A percentile compares a stretch with the other conserved stretches of the same genome.
Evolutionary conservation across 2,888 invertebrate genomes (phyloP).

Genomic region (Drosophila mimica): DNA sequence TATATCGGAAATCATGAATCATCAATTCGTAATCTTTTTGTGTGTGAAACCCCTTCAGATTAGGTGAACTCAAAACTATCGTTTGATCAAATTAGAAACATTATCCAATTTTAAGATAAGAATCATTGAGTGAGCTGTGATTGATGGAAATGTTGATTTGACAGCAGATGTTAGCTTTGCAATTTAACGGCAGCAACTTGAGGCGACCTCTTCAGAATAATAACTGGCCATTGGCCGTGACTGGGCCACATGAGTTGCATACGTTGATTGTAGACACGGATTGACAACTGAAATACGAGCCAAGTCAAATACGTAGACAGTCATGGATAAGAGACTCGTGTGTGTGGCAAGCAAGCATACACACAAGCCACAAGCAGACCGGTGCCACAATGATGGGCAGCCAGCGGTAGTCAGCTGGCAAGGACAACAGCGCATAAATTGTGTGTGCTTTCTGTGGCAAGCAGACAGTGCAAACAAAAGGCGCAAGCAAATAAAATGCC

Average conservation of each 20-base stretch:
- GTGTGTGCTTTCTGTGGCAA: constrained; percentile 50
- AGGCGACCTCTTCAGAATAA: constrained; percentile 4
- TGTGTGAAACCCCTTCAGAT: background rate
- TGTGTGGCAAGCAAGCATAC: constrained; percentile 14
- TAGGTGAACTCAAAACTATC: background rate
- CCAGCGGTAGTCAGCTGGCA: constrained; percentile 31
- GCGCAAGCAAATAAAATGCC: constrained; percentile 65
- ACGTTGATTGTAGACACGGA: constrained; percentile 49
- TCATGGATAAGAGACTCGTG: constrained; percentile 11
- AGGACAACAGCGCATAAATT: constrained; percentile 64
- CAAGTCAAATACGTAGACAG: constrained; percentile 51
- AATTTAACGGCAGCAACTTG: background rate
- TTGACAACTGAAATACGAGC: constrained; percentile 64
- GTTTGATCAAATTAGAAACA: constrained; percentile 4
- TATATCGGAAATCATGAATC: background rate
- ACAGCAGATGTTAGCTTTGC: constrained; percentile 13
- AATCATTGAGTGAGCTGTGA: background rate
- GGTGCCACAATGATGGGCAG: background rate
- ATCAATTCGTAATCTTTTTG: background rate
- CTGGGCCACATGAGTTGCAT: constrained; percentile 17
- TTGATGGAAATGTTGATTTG: constrained; percentile 5
- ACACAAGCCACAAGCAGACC: constrained; percentile 20
- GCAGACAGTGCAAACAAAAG: constrained; percentile 55
- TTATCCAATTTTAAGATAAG: background rate
- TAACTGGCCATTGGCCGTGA: constrained; percentile 16